Evolutionary conservation across 2,113 vertebrate species (phyloP).

Genomic region (Gallinago undulata): DNA sequence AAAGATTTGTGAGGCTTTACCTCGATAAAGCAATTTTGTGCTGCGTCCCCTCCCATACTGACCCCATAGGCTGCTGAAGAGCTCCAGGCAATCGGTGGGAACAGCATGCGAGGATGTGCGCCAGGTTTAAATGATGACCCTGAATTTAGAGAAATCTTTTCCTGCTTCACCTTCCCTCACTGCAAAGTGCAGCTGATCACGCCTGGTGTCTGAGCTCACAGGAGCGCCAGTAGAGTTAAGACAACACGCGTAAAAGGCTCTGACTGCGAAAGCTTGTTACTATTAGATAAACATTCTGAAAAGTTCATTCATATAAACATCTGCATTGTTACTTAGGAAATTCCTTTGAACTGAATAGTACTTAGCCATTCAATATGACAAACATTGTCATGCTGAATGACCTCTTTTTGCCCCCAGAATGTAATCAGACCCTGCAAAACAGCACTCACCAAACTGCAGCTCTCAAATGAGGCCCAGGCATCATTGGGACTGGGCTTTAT

Average conservation of each 20-base stretch:
- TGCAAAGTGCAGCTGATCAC: background rate
- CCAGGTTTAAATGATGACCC: background rate
- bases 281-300: background rate
- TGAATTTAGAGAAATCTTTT: background rate
- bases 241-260: background rate
- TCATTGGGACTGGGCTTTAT: background rate
- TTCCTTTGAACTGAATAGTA: conserved; percentile 7
- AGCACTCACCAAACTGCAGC: background rate
- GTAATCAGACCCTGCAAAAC: background rate
- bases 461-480: background rate
- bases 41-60: background rate
- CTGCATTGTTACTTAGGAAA: conserved; percentile 22
- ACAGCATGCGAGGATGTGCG: background rate
- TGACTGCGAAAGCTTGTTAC: background rate
- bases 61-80: background rate
- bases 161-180: background rate
- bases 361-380: background rate
- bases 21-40: background rate
- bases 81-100: background rate
- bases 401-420: background rate
- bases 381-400: background rate
- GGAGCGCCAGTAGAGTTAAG: background rate
- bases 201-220: background rate
- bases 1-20: background rate
- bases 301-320: conserved; percentile 18